Evolutionary conservation across 2,113 vertebrate species (phyloP).

Genomic region (Isichthys henryi): DNA sequence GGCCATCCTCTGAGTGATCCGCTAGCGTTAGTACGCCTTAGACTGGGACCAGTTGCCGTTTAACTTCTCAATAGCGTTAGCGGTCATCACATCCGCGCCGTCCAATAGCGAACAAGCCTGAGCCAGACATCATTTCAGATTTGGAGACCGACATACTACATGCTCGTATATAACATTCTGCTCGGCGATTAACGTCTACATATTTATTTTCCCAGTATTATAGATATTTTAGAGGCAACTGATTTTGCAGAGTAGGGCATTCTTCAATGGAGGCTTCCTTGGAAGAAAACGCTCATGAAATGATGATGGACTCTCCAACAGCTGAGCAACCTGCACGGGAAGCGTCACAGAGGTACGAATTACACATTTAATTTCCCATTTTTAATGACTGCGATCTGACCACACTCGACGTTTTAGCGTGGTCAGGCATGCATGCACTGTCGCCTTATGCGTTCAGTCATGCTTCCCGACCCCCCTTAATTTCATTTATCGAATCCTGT

Average conservation of each 20-base stretch:
- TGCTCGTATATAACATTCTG: background rate
- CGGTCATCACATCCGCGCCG: constrained; percentile 43
- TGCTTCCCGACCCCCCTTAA: background rate
- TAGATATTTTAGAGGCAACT: background rate
- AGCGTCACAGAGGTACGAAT: constrained; percentile 49
- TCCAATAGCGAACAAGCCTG: constrained; percentile 52
- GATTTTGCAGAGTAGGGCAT: background rate
- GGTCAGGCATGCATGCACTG: constrained; percentile 4
- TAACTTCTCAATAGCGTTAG: constrained; percentile 23
- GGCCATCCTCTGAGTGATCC: background rate
- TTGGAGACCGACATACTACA: constrained; percentile 28
- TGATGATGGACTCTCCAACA: constrained; percentile 48
- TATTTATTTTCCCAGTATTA: background rate
- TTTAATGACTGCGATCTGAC: background rate
- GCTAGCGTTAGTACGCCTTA: background rate
- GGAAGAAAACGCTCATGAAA: constrained; percentile 53
- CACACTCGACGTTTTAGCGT: background rate
- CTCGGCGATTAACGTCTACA: background rate
- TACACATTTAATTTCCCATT: constrained; percentile 20
- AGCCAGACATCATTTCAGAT: constrained; percentile 42
- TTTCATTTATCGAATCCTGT: background rate
- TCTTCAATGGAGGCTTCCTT: constrained; percentile 52
- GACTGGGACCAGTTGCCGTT: constrained; percentile 17
- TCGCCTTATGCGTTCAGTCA: background rate
- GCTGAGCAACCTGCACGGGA: constrained; percentile 45